Evolutionary conservation across 2,113 vertebrate species (phyloP).

Genomic region (Epinephelus cyanopodus): DNA sequence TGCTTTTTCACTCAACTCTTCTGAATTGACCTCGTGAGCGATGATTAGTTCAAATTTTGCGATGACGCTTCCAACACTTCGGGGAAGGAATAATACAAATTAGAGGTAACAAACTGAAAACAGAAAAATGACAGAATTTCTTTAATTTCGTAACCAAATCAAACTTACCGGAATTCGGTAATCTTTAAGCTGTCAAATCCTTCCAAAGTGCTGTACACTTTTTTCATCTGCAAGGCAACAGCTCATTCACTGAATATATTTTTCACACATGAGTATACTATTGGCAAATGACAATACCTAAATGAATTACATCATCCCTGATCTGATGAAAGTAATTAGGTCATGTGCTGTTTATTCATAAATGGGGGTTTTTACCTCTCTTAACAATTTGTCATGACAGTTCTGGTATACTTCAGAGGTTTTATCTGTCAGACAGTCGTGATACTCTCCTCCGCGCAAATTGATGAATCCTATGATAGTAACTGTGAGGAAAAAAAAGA

Average conservation of each 20-base stretch:
- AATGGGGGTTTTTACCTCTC: background rate
- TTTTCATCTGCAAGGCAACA: slow-evolving; percentile 67
- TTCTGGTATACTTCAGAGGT: fast-evolving
- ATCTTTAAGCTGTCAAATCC: slow-evolving; percentile 68
- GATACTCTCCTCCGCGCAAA: fast-evolving
- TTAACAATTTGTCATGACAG: fast-evolving
- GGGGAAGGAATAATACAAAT: background rate
- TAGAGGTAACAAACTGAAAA: slow-evolving; percentile 3
- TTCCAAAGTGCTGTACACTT: slow-evolving; percentile 42
- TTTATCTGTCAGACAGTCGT: fast-evolving
- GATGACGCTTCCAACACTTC: slow-evolving; percentile 65
- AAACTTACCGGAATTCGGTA: slow-evolving; percentile 45
- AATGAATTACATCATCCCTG: background rate
- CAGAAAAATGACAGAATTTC: background rate
- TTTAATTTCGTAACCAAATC: background rate
- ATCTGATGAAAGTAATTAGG: background rate
- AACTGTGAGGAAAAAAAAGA: slow-evolving; percentile 46
- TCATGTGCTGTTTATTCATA: background rate
- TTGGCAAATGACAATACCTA: background rate
- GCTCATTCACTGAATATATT: background rate
- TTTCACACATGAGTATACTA: background rate
- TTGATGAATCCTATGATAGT: background rate
- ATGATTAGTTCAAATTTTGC: slow-evolving; percentile 56
- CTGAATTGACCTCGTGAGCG: fast-evolving
- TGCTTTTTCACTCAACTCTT: fast-evolving